Base-by-base conservation (phyloP, 2,888 invertebrate genomes). In the Athrips mouffetella region DNA sequence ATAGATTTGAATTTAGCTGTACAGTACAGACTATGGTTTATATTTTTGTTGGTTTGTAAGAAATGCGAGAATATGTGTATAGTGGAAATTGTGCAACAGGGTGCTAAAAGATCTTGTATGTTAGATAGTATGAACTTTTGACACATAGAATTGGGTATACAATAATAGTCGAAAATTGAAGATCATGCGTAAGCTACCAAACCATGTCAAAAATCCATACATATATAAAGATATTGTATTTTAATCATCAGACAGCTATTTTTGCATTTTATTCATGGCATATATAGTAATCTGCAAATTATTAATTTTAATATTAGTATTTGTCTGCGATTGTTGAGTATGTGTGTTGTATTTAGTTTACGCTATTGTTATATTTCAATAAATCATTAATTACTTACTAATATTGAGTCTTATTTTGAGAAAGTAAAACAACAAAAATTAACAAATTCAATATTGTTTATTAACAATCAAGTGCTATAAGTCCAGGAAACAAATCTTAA, bases 361-460 rank as follows among this genome's bases (percentile, higher is more conserved):
- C 63, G 71, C 70, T 72, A 63, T 55, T 69, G 77, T 78, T 80
- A 73, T 67, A 69, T 63, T 70, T 72, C 54, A 80, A 76, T 79
- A 79, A 80, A 80, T 73, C 62, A 73, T 68, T 72, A 76, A 74
- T 61, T 59, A 69, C 27, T 31, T 47, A 51, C 62, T 64, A 64
- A 50, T 45, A 40, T 10, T 23, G 40, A 23, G 7, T 55, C 44
- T 52, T 54, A 42, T 53, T 54, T 46, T 48, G 16, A 6, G 13
- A 1, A 2, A 31, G 3, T 31, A 15, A 31, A 31, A 31, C 6
- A 8, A 18, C n/a, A 18, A 33, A 39, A 45, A 57, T 57, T 61
- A 73, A 78, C 69, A 72, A 73, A 67, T 67, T 62, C 58, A 66
- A 66, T 57, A 66, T 67, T 77, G n/a, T 75, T 73, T 77, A 73